Base-by-base conservation (phyloP, 1,140 invertebrate genomes). In the Metaphire vulgaris region DNA sequence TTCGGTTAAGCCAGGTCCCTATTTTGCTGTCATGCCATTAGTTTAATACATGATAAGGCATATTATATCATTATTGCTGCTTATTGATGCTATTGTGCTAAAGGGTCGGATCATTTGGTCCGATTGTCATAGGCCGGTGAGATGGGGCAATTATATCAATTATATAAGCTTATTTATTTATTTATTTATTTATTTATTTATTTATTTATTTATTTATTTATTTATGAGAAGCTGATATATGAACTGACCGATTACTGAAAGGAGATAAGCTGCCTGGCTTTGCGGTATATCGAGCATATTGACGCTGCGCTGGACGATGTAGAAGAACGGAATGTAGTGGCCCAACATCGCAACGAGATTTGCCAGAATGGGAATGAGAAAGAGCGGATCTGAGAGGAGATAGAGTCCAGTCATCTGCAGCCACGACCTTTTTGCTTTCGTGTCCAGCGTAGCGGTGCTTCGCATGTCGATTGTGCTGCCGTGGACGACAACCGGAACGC, bases 261-360 rank as follows among this genome's bases (percentile, higher is more conserved):
- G 72, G 1, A 85, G 80, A 69, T 84, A 84, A 33, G 83, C 81
- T 6, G 84, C 83, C 12, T 80, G 34, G 0, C 77, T 79, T 64
- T 81, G 78, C 21, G 80, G 71, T 26, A 85, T 91, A 76, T 91
- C 90, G 90, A 92, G 84, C n/a, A 89, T 88, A 34, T 88, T 88
- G 1, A 95, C 94, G 79, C 91, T 91, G 41, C 41, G 41, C 82
- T 95, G 92, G 2, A 95, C 92, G 30, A 97, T 87, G 85, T 95
- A 98, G 1, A 97, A 92, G 84, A 97, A 98, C 33, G 96, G 96
- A 68, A 97, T 92, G 85, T 97, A 97, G 69, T 97, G 90, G 65
- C 95, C 96, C 69, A 95, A 91, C 92, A 93, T 93, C 78, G 94
- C 95, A 83, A 97, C 94, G 0, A 98, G 88, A 85, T 98, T 99